Evolutionary conservation across 2,797 vertebrate genomes (phyloP), one percentile per base, ranked within the genome.

Genomic region (Chaenodraco wilsoni): DNA sequence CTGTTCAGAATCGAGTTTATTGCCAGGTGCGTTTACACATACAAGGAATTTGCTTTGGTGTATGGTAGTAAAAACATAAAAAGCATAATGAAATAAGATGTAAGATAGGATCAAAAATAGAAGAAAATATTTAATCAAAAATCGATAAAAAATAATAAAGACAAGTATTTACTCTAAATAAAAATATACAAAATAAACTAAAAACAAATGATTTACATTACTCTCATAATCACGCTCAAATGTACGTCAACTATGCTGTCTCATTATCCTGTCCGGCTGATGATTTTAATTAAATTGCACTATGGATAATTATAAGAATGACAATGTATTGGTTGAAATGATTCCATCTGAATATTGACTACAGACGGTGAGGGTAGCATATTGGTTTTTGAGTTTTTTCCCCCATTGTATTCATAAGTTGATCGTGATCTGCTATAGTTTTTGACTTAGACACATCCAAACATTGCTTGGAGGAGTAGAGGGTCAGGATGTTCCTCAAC

Each of bases 401-500:
- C 7, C 33, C 33, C 33, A 46, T 23, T 3, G 0, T 16, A 55
- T 33, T 49, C 60, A 12, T 7, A 13, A 17, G 12, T 51, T 67
- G 49, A 12, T 4, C 19, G 23, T 41, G 6, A 49, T 31, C 14
- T n/a, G 31, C 23, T 50, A 11, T 21, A 31, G 17, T 52, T 40
- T 56, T 46, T 19, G 50, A 23, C 40, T 27, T 56, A 13, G 57
- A 55, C 59, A 67, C 60, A 48, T 58, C 62, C 56, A 46, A 72
- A 65, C 27, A 5, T 2, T 17, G 14, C 45, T 43, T 1, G 46
- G 52, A 69, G 63, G 19, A 52, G 59, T 4, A 11, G 41, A 72
- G 8, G 60, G 54, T 70, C 61, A 67, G 75, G 75, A 60, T 66
- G 68, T 44, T 76, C 72, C 63, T 57, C 48, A 31, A 44, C 52